A percentile compares a stretch with the other conserved stretches of the same genome.
Evolutionary conservation across 1,140 invertebrate genomes (phyloP).

Genomic region (Drosophila leontia): DNA sequence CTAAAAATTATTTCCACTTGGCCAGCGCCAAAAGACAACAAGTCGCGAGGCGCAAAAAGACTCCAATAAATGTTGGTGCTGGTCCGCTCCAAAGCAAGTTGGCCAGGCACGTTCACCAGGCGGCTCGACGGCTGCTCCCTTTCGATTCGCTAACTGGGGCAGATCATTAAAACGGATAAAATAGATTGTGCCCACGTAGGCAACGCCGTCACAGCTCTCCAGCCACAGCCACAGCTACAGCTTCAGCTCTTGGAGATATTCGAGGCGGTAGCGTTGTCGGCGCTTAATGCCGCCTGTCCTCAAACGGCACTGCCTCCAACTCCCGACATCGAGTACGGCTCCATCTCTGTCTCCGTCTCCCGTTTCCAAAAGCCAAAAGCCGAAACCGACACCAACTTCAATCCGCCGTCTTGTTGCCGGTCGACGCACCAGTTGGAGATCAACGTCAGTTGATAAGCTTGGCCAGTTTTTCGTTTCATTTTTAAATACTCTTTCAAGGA

Average conservation of each 20-base stretch:
- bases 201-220: slow-evolving; percentile 41
- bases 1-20: slow-evolving; percentile 74
- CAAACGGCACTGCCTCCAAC: slow-evolving; percentile 69
- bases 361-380: slow-evolving; percentile 14
- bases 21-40: slow-evolving; percentile 48
- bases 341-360: slow-evolving; percentile 13
- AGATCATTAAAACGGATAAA: slow-evolving; percentile 83
- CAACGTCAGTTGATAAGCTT: slow-evolving; percentile 75
- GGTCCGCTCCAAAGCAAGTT: slow-evolving; percentile 42
- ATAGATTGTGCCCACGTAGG: slow-evolving; percentile 81
- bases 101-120: slow-evolving; percentile 63
- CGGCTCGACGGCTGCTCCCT: slow-evolving; percentile 61
- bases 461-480: slow-evolving; percentile 34
- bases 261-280: slow-evolving; percentile 63
- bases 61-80: slow-evolving; percentile 30
- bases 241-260: slow-evolving; percentile 3
- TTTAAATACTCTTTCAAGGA: slow-evolving; percentile 17
- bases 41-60: slow-evolving; percentile 28
- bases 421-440: slow-evolving; percentile 67
- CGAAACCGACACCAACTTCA: slow-evolving; percentile 45
- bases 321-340: slow-evolving; percentile 34
- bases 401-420: slow-evolving; percentile 40
- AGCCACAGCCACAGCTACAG: neutral
- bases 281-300: slow-evolving; percentile 73
- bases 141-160: slow-evolving; percentile 80